phyloP scores from a whole-genome alignment of 2,888 invertebrate species.

The Synergus laeviventris region DNA sequence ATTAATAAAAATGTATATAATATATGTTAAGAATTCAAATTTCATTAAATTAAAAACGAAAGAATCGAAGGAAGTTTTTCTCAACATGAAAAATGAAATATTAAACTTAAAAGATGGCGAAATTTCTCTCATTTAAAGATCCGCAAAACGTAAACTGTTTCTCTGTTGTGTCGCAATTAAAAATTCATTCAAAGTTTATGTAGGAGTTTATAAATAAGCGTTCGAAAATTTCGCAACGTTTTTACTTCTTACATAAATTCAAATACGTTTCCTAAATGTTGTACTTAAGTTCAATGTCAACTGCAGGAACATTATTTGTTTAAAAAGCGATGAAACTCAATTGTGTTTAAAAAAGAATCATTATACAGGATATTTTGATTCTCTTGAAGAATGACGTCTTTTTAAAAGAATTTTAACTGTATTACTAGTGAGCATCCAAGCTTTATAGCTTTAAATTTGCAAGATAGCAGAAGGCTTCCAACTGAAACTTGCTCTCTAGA shows the following conservation, averaged over 20 bases:
- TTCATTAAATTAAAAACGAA: not conserved
- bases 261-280: not conserved
- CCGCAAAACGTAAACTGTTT: not conserved
- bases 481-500: no score
- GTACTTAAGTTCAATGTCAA: not conserved
- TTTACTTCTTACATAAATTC: not conserved
- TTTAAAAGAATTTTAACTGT: not conserved
- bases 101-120: not conserved
- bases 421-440: no score
- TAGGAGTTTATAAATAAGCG: not conserved
- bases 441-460: no score
- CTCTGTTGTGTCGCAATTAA: not conserved
- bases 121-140: not conserved
- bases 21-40: no score
- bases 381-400: not conserved
- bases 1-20: no score
- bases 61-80: not conserved
- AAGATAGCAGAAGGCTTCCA: no score
- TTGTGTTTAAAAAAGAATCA: not conserved
- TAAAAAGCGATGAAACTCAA: not conserved
- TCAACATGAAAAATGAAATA: not conserved
- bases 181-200: not conserved
- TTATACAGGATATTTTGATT: not conserved
- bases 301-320: not conserved
- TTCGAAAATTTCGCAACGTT: not conserved